Percentiles rank a stretch among this genome's conserved stretches.
Evolutionary conservation across 1,140 invertebrate genomes (phyloP).

Genomic region (Cardiocondyla obscurior): DNA sequence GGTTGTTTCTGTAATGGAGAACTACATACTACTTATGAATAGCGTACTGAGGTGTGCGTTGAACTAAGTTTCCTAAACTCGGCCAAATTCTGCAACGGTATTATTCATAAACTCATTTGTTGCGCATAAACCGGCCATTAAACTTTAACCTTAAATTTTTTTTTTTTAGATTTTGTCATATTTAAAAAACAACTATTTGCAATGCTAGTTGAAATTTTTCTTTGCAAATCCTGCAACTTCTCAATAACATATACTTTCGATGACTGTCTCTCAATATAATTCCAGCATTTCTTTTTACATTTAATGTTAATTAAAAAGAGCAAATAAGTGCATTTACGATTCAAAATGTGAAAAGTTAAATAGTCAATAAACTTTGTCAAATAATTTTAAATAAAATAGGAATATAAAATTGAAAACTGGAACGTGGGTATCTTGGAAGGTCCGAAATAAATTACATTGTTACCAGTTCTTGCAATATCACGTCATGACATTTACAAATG

Average conservation of each 20-base stretch:
- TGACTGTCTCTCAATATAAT: neutral
- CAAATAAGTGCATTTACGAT: neutral
- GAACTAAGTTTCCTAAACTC: constrained; percentile 52
- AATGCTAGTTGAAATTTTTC: neutral
- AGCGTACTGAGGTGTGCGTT: constrained; percentile 38
- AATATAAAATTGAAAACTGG: neutral
- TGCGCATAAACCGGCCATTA: constrained; percentile 5
- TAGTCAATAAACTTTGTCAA: neutral
- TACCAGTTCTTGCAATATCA: neutral
- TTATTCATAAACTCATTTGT: constrained; percentile 1
- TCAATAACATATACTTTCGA: neutral
- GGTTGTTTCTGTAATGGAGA: constrained; percentile 55
- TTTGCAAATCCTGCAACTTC: too few relatives aligned
- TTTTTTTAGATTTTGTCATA: neutral
- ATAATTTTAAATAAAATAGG: neutral
- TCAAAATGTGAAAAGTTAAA: neutral
- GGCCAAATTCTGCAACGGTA: constrained; percentile 50
- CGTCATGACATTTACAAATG: neutral
- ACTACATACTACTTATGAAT: constrained; percentile 41
- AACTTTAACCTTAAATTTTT: neutral
- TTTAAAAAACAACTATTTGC: neutral
- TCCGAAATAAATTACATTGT: neutral
- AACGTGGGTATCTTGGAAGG: neutral
- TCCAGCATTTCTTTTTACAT: neutral
- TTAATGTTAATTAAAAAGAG: neutral